Conservation (phyloP, 2,888 invertebrate species). For the Sphaeridia pumilis region DNA sequence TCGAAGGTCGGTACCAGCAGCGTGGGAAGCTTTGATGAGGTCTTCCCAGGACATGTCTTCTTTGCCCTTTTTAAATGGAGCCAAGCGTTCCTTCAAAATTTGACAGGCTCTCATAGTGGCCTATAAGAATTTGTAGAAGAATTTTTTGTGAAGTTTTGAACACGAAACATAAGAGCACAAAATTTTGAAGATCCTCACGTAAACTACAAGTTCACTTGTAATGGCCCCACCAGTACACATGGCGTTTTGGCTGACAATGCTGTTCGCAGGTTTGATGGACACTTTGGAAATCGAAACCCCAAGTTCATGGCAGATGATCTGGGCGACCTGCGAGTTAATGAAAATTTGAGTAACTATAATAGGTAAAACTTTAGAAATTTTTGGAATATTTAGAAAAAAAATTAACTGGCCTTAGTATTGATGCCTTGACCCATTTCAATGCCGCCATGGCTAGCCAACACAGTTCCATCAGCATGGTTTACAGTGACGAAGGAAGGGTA, state of each 20-base stretch:
- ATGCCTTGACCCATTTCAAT: conserved; percentile 44
- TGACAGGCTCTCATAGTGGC: conserved; percentile 39
- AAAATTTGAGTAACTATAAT: neutral
- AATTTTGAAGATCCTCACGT: conserved; percentile 30
- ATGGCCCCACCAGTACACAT: conserved; percentile 38
- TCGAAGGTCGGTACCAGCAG: conserved; percentile 41
- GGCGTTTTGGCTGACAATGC: conserved; percentile 38
- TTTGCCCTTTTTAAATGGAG: conserved; percentile 38
- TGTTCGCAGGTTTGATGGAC: conserved; percentile 38
- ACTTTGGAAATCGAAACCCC: conserved; percentile 40
- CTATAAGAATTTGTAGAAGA: conserved; percentile 16
- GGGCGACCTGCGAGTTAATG: conserved; percentile 40
- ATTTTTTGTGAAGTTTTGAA: neutral
- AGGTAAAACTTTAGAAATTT: conserved; percentile 1
- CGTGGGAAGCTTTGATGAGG: conserved; percentile 37
- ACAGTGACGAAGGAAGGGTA: conserved; percentile 46
- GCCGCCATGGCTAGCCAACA: conserved; percentile 41
- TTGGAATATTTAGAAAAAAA: neutral
- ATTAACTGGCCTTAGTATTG: conserved; percentile 41
- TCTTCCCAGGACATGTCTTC: conserved; percentile 38
- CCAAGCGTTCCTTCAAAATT: conserved; percentile 37
- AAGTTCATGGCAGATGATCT: conserved; percentile 40
- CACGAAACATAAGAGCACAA: neutral
- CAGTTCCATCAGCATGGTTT: conserved; percentile 41
- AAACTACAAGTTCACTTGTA: conserved; percentile 39